These are phyloP conservation scores for Lonchura striata DNA, from an alignment of 2,113 vertebrate species.

Conservation along the genomic window DNA sequence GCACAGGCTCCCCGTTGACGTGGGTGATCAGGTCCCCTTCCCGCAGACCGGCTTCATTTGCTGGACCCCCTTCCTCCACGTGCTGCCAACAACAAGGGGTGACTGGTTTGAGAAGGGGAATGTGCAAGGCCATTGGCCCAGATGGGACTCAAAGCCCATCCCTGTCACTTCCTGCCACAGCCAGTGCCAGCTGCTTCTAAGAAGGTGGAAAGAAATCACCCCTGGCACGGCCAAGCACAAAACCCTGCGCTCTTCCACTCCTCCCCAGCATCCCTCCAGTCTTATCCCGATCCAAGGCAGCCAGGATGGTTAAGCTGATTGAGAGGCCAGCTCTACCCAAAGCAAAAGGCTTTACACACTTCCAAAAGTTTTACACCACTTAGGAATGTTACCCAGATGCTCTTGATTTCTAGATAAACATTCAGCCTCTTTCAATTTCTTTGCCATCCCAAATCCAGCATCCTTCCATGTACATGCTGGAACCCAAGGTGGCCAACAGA, in stretches of 20 bases:
- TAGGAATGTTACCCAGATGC: not conserved
- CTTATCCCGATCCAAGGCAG: not conserved
- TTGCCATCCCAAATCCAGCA: not conserved
- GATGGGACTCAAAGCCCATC: not conserved
- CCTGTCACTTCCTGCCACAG: not conserved
- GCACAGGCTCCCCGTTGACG: slow-evolving; percentile 93
- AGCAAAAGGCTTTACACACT: not conserved
- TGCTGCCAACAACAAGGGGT: slow-evolving; percentile 76
- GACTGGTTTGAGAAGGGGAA: not conserved
- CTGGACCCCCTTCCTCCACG: slow-evolving; percentile 90
- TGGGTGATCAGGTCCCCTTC: slow-evolving; percentile 97
- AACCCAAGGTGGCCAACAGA: not conserved
- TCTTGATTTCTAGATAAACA: not conserved
- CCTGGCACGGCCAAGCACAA: not conserved
- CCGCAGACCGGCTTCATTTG: slow-evolving; percentile 88
- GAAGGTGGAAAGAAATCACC: not conserved
- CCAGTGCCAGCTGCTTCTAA: not conserved
- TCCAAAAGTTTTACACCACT: not conserved
- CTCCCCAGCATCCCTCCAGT: not conserved
- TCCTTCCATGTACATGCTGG: not conserved
- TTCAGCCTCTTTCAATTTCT: not conserved
- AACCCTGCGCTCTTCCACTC: not conserved
- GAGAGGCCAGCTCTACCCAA: not conserved
- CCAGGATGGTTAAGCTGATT: not conserved
- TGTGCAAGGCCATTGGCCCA: not conserved